Percentiles rank a stretch among this genome's conserved stretches.
phyloP scores from a whole-genome alignment of 2,113 vertebrate species.

The Tenebrosternarchus preto region DNA sequence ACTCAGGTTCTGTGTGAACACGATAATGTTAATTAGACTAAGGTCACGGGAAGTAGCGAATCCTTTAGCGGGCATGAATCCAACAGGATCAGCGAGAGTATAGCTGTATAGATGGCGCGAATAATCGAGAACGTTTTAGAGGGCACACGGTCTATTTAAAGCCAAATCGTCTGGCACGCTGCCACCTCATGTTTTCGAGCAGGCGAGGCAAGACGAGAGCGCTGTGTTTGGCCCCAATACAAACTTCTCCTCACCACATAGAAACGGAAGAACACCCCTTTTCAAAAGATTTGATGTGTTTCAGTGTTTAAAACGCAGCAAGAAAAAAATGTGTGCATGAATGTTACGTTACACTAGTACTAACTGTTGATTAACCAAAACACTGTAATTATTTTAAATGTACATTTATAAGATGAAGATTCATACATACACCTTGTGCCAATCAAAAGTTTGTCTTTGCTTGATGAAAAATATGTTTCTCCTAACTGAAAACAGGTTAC shows the following conservation, averaged over 20 bases:
- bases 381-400: not conserved
- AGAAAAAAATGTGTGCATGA: not conserved
- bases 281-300: slow-evolving; percentile 20
- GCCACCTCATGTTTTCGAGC: slow-evolving; percentile 21
- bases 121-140: slow-evolving; percentile 37
- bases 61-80: slow-evolving; percentile 23
- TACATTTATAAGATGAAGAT: not conserved
- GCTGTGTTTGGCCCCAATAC: slow-evolving; percentile 7
- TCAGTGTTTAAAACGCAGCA: slow-evolving; percentile 26
- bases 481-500: not conserved
- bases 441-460: no score
- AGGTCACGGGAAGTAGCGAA: slow-evolving; percentile 58
- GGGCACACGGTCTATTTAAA: slow-evolving; percentile 52
- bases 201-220: not conserved
- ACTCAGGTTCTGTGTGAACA: slow-evolving; percentile 52
- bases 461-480: no score
- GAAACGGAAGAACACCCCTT: slow-evolving; percentile 20
- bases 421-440: not conserved
- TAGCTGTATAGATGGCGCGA: slow-evolving; percentile 17
- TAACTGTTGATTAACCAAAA: no score
- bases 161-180: slow-evolving; percentile 26
- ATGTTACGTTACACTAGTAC: not conserved
- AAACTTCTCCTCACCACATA: not conserved
- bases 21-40: slow-evolving; percentile 48
- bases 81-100: slow-evolving; percentile 17